Conservation (phyloP, 2,797 vertebrate species). For the Onychomys arenicola region DNA sequence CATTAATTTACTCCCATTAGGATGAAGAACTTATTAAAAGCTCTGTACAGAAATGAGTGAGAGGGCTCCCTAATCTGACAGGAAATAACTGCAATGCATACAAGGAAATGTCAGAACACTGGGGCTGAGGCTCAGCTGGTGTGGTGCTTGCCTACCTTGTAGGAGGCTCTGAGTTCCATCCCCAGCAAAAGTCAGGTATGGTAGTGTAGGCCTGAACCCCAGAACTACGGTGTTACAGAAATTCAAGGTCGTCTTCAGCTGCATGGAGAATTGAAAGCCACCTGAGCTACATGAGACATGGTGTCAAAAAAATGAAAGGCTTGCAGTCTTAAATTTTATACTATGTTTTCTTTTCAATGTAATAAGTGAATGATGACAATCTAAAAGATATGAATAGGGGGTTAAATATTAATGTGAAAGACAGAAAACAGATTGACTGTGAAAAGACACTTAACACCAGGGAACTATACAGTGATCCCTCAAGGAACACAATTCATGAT, state of each 20-base stretch:
- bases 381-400: not conserved
- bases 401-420: not conserved
- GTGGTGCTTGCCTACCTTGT: no score
- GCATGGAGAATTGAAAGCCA: not conserved
- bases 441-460: not conserved
- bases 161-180: not conserved
- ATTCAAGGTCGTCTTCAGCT: not conserved
- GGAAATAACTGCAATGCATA: not conserved
- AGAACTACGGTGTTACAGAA: not conserved
- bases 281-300: not conserved
- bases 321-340: not conserved
- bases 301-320: no score
- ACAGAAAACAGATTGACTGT: not conserved
- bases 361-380: not conserved
- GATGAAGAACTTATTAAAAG: not conserved
- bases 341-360: not conserved
- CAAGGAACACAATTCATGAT: not conserved
- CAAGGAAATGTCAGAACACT: not conserved
- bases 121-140: not conserved
- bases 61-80: not conserved
- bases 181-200: not conserved
- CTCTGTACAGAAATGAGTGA: not conserved
- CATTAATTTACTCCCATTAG: not conserved
- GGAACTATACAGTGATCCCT: fast-evolving
- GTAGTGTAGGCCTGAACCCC: not conserved